Base-by-base conservation (phyloP, 2,113 vertebrate genomes). In the Carassius gibelio region DNA sequence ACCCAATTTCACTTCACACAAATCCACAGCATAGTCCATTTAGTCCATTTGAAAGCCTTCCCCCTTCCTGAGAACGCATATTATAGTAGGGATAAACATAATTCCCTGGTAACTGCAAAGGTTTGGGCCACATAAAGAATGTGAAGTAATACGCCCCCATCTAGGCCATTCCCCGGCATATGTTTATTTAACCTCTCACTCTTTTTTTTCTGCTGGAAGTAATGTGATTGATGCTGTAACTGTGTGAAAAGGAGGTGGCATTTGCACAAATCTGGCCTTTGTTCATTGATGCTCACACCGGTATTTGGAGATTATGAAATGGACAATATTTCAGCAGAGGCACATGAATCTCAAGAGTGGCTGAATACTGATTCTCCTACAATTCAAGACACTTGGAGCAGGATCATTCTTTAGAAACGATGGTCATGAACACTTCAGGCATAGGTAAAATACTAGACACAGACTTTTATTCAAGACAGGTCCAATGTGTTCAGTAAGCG, bases 211-310 rank as follows among this genome's bases (percentile, higher is more conserved):
- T 76, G 88, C 91, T 92, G 90, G 90, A 93, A 92, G 93, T 92
- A 94, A 94, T 93, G 91, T 91, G 92, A 93, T 94, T 93, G 91
- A 91, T 92, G 91, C 91, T 82, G 92, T 92, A 88, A 91, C 92
- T 92, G 78, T 80, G 89, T 88, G 90, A 93, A 91, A 84, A 86
- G 85, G 90, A 91, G 90, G 92, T 93, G 94, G 91, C 94, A 94
- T 94, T 95, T 94, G 92, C 93, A 93, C 93, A 94, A 93, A 93
- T 93, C 93, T 94, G 91, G 80, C 90, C 91, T 94, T 94, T 94
- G 94, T 94, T 93, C 91, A 91, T 89, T 92, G 91, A 91, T 90
- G 89, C 90, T 92, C 90, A 77, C 86, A 92, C 90, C 87, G 88
- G 91, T 92, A 91, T 91, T 81, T 87, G 91, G 89, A 90, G 88